phyloP scores from a whole-genome alignment of 1,140 invertebrate species.

The Homalodisca vitripennis region DNA sequence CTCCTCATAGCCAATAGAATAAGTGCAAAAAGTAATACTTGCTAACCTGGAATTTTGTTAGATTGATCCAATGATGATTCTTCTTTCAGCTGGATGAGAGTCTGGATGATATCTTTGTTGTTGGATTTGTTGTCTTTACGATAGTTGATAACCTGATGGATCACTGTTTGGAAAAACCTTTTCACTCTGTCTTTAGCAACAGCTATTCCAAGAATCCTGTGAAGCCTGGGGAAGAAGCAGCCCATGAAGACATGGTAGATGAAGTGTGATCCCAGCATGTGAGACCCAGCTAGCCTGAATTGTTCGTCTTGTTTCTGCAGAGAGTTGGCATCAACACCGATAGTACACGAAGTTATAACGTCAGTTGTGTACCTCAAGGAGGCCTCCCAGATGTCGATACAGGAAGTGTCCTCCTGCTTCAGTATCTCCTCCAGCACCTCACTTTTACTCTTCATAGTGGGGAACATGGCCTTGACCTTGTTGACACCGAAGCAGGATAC shows the following conservation, averaged over 20 bases:
- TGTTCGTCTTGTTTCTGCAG: neutral
- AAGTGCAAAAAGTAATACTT: neutral
- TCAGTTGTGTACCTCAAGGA: slow-evolving; percentile 18
- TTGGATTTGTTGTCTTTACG: neutral
- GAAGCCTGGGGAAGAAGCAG: slow-evolving; percentile 5
- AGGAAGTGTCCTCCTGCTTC: neutral
- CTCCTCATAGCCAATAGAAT: no score
- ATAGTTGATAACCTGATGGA: neutral
- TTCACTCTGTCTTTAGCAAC: slow-evolving; percentile 1
- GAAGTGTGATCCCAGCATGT: neutral
- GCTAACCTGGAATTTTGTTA: slow-evolving; percentile 6
- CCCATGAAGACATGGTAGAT: slow-evolving; percentile 10
- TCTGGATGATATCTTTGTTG: neutral
- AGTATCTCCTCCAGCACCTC: neutral
- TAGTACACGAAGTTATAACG: neutral
- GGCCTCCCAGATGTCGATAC: neutral
- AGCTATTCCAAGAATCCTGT: neutral
- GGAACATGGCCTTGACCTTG: slow-evolving; percentile 4
- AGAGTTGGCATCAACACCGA: neutral
- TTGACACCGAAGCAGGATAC: neutral
- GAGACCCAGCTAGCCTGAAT: neutral
- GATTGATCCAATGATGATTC: no score
- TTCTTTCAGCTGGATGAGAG: slow-evolving; percentile 1
- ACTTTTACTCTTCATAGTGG: neutral
- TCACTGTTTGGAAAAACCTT: slow-evolving; percentile 9